Base-by-base conservation (phyloP, 2,888 invertebrate species). In the Leptarthrus brevirostris region DNA sequence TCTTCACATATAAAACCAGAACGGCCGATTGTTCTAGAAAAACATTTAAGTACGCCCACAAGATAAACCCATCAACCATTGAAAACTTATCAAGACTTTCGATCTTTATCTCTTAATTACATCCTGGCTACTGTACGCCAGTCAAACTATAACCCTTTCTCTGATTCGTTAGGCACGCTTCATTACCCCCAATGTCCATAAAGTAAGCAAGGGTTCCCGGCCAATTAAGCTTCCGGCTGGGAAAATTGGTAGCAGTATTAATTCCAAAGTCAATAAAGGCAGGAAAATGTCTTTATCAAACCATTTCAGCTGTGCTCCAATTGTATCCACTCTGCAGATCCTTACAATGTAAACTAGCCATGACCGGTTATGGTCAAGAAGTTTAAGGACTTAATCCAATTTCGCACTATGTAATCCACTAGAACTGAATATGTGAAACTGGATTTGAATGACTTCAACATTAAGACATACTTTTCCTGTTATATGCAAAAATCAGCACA, bases 61-160 rank as follows among this genome's bases (percentile, higher is more conserved):
- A 40, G n/a, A 40, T 40, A 36, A 44, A 26, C 14, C 44, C 64
- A 22, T 64, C 64, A 34, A 34, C 69, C 69, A 22, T 47, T 69
- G 44, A 34, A 52, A 26, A 12, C 12, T 18, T 72, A 72, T 56
- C 72, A 47, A 22, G 56, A 44, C 44, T 26, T 56, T 72, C 34
- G 72, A 72, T 56, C 44, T 72, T 20, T 47, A 72, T 72, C 72
- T 72, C 56, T 72, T 72, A 58, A 72, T 72, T 72, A 58, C 72
- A 72, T 56, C 56, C 72, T 52, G 49, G 16, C n/a, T 47, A 47
- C n/a, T 24, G 36, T 14, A 14, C 49, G 16, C 16, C 66, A 30
- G 69, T 3, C 30, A 52, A n/a, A n/a, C n/a, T n/a, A 12, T 10
- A 66, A 69, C 69, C 69, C 69, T 69, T 54, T 54, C 14, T 47